Evolutionary conservation across 2,888 invertebrate species (phyloP).

Genomic region (Trileptium ribeirensis): DNA sequence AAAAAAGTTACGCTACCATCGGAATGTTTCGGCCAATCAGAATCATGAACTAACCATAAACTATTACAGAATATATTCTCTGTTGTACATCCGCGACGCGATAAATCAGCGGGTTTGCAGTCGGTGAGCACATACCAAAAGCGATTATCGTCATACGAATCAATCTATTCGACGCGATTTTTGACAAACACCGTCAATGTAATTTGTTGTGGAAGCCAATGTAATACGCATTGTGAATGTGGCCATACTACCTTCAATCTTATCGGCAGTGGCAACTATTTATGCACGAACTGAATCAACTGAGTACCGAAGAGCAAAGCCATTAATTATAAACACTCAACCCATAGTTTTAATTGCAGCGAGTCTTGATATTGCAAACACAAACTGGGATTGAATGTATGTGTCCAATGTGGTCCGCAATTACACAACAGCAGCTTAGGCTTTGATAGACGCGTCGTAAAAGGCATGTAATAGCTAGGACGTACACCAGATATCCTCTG

Average conservation of each 20-base stretch:
- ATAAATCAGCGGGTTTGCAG: slow-evolving; percentile 42
- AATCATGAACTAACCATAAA: too few relatives aligned
- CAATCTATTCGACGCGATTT: neutral
- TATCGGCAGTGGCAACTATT: neutral
- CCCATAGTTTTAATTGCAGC: neutral
- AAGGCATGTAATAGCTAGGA: neutral
- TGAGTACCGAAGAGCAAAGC: neutral
- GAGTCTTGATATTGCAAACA: neutral
- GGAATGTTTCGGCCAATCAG: too few relatives aligned
- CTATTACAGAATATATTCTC: too few relatives aligned
- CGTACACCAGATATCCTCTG: neutral
- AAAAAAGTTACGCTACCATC: too few relatives aligned
- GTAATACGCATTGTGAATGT: slow-evolving; percentile 5
- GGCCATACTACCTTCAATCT: neutral
- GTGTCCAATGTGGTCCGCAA: neutral
- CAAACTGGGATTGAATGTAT: neutral
- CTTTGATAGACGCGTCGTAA: neutral
- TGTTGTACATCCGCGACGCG: neutral
- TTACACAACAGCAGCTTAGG: neutral
- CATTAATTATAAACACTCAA: slow-evolving; percentile 20
- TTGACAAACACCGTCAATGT: neutral
- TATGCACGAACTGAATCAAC: neutral
- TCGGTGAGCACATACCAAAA: slow-evolving; percentile 16
- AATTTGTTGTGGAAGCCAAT: neutral
- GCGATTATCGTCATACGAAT: neutral